Percentiles rank a stretch among this genome's conserved stretches.
These are phyloP conservation scores for Psix sp. DNA, from an alignment of 1,140 invertebrate genomes.

Conservation along the genomic window DNA sequence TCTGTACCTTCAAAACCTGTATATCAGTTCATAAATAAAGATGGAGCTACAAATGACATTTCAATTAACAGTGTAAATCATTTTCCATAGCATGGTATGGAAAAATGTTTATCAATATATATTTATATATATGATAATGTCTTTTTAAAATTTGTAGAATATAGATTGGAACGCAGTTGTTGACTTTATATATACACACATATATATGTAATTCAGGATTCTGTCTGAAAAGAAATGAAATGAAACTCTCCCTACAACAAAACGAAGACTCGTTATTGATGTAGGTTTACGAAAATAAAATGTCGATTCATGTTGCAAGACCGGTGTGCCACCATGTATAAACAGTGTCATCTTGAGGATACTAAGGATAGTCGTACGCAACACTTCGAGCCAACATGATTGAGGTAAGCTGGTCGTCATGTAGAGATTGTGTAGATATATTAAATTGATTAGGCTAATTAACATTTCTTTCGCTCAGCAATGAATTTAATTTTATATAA, in stretches of 20 bases:
- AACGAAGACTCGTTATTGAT: slow-evolving; percentile 41
- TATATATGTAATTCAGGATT: slow-evolving; percentile 15
- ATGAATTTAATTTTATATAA: too few relatives aligned
- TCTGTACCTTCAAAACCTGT: too few relatives aligned
- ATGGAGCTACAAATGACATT: too few relatives aligned
- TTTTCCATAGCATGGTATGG: too few relatives aligned
- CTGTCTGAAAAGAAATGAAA: slow-evolving; percentile 45
- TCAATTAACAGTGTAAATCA: too few relatives aligned
- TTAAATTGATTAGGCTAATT: too few relatives aligned
- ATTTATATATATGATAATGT: neutral
- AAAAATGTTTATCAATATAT: neutral
- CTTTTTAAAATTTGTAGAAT: neutral
- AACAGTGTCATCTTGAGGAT: slow-evolving; percentile 64
- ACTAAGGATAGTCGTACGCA: slow-evolving; percentile 63
- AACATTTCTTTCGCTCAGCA: too few relatives aligned
- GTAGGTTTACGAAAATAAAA: slow-evolving; percentile 66
- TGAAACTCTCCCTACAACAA: slow-evolving; percentile 43
- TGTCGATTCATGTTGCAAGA: slow-evolving; percentile 63
- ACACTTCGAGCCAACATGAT: slow-evolving; percentile 67
- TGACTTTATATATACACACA: too few relatives aligned
- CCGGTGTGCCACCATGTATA: slow-evolving; percentile 61
- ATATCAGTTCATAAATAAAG: too few relatives aligned
- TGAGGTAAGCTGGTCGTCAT: slow-evolving; percentile 62
- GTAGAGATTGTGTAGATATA: too few relatives aligned
- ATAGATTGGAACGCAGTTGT: too few relatives aligned